Base-by-base conservation (phyloP, 2,888 invertebrate genomes). In the Hemithea aestivaria region DNA sequence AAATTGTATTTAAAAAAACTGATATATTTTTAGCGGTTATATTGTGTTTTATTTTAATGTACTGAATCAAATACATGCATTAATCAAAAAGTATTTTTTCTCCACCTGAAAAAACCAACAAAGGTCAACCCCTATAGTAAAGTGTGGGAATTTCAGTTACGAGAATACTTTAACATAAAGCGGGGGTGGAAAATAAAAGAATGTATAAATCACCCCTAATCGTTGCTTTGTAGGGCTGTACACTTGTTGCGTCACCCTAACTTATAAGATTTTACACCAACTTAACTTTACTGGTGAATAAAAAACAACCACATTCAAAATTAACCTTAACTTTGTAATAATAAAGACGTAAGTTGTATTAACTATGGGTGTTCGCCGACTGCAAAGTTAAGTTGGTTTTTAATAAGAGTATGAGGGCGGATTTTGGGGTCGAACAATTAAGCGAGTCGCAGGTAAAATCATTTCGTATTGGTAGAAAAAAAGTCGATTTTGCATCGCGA, bases 121-220 rank as follows among this genome's bases (percentile, higher is more conserved):
- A 68, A 69, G 62, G 60, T 62, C 29, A 36, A 22, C 50, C 62
- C 62, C 54, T 53, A 40, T 39, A 40, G 51, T 32, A 36, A 53
- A 74, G 73, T 82, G 82, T 87, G 85, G 81, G 85, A 87, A 85
- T 81, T 80, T 85, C 83, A 74, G 83, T 87, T 85, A 77, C 68
- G 60, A 68, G 66, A 73, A 74, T 66, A 64, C 60, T 65, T 57
- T 52, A 69, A 65, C 61, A 66, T 53, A 62, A 68, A 56, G 62
- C 45, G 77, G 58, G 82, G 83, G 81, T 77, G 80, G 75, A 78
- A 79, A 81, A 80, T 78, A 80, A 84, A 76, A 62, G 73, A 66
- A 69, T 72, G 63, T 73, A 84, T 84, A 87, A 85, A 85, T 84
- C 85, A 84, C 73, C 77, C 78, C 78, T 84, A 84, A 84, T 83